Percentiles rank a stretch among this genome's conserved stretches.
These are phyloP conservation scores for Pseudopleuronectes americanus DNA, from an alignment of 2,797 vertebrate genomes.

Conservation along the genomic window DNA sequence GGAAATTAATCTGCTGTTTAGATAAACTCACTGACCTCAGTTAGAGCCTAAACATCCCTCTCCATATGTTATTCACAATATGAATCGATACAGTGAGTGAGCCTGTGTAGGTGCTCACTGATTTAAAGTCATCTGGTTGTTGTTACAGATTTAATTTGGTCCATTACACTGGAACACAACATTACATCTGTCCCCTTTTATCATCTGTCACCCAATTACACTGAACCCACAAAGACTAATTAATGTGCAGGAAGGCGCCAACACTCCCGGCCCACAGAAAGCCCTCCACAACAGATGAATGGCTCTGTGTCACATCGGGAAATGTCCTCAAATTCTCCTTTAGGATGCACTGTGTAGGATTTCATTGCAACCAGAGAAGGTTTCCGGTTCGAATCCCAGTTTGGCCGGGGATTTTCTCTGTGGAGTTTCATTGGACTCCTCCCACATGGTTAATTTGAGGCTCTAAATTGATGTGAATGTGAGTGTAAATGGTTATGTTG, in stretches of 20 bases:
- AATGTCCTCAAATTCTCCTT: not conserved
- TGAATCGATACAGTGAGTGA: conserved; percentile 18
- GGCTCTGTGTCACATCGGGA: not conserved
- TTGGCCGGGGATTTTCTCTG: too few relatives aligned
- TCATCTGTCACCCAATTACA: conserved; percentile 57
- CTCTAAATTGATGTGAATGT: too few relatives aligned
- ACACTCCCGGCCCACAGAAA: conserved; percentile 16
- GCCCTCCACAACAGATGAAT: not conserved
- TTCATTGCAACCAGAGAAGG: too few relatives aligned
- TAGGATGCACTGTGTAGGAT: too few relatives aligned
- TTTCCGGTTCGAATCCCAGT: too few relatives aligned
- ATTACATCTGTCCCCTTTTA: conserved; percentile 52
- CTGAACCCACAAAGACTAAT: conserved; percentile 62
- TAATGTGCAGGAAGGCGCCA: conserved; percentile 56
- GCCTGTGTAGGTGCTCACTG: conserved; percentile 1
- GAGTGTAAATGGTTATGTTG: too few relatives aligned
- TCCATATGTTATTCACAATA: conserved; percentile 22
- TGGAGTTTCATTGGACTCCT: too few relatives aligned
- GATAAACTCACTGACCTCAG: conserved; percentile 8
- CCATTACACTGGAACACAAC: conserved; percentile 50
- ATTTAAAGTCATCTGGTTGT: conserved; percentile 58
- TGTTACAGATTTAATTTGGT: conserved; percentile 64
- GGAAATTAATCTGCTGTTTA: conserved; percentile 6
- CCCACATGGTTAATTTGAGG: too few relatives aligned
- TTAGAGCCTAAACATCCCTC: conserved; percentile 15